Evolutionary conservation across 2,888 invertebrate genomes (phyloP), one percentile per base, ranked within the genome.

Genomic region (Cheilosia vernalis): DNA sequence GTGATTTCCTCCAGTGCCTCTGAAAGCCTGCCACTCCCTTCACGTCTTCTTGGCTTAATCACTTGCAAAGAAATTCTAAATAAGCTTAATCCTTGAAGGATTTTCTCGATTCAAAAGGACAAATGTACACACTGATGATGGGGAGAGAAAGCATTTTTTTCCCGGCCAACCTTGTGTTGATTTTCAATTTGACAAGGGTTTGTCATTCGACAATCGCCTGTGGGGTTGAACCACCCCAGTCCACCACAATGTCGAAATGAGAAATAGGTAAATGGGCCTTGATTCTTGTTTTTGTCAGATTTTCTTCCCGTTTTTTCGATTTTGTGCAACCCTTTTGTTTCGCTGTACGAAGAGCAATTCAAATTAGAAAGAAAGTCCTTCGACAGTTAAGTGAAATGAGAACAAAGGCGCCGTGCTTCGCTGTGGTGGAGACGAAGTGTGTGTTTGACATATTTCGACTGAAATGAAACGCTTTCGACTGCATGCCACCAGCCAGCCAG

Each of bases 101-200:
- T 81, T 76, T 76, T 67, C 81, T 67, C 47, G 61, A 69, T 85
- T 81, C 81, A 81, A 85, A 85, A 85, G 81, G 81, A 76, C 85
- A 81, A 60, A 81, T 63, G 51, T 64, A 30, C 49, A 74, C 69
- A 74, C 27, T 4, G 42, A 30, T 9, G 49, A 7, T 24, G 21
- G 37, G 55, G 1, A 21, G 6, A 10, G 10, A 21, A 42, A 49
- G 7, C 5, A 17, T 56, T 49, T 74, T 33, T 37, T 42, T 42
- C 0, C 24, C n/a, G 10, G 10, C 19, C 4, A 44, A 49, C 76
- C 70, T 81, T 85, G 85, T 81, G 85, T 81, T 85, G 80, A 77
- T 85, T 81, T 81, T 77, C 76, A 85, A 76, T 85, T 85, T 85
- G 85, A 85, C 81, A 77, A 81, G 85, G 85, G 85, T 85, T 85